Evolutionary conservation across 2,888 invertebrate species (phyloP).

Genomic region (Lycocerus yunnanus): DNA sequence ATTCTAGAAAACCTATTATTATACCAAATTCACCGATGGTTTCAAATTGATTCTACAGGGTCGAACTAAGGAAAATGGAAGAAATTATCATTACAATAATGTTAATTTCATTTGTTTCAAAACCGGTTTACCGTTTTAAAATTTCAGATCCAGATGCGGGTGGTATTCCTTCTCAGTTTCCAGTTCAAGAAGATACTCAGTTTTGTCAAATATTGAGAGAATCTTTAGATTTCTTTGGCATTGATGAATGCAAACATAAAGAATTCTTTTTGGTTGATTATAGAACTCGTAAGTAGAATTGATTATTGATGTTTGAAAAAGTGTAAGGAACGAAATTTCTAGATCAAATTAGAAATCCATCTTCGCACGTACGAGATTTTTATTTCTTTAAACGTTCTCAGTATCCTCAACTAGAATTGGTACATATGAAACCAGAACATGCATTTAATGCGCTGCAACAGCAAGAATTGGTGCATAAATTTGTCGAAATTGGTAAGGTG

Average conservation of each 20-base stretch:
- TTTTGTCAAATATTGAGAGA: slow-evolving; percentile 94
- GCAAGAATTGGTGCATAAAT: slow-evolving; percentile 90
- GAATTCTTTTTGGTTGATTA: slow-evolving; percentile 97
- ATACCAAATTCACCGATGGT: no score
- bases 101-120: no score
- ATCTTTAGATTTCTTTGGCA: slow-evolving; percentile 95
- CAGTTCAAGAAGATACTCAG: slow-evolving; percentile 97
- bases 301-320: not conserved
- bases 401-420: slow-evolving; percentile 94
- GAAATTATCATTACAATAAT: no score
- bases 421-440: slow-evolving; percentile 90
- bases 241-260: slow-evolving; percentile 85
- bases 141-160: slow-evolving; percentile 78
- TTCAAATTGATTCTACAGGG: no score
- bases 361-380: slow-evolving; percentile 93
- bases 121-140: not conserved
- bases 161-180: slow-evolving; percentile 97
- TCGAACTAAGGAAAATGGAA: no score
- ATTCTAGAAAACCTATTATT: no score
- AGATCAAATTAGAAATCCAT: slow-evolving; percentile 97
- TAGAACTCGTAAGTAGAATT: slow-evolving; percentile 83
- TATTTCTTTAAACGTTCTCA: slow-evolving; percentile 80
- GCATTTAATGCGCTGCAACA: slow-evolving; percentile 89
- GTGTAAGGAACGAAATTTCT: slow-evolving; percentile 28
- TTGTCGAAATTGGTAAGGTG: slow-evolving; percentile 97